Evolutionary conservation across 2,797 vertebrate species (phyloP), one percentile per base, ranked within the genome.

Genomic region (Hipposideros larvatus): DNA sequence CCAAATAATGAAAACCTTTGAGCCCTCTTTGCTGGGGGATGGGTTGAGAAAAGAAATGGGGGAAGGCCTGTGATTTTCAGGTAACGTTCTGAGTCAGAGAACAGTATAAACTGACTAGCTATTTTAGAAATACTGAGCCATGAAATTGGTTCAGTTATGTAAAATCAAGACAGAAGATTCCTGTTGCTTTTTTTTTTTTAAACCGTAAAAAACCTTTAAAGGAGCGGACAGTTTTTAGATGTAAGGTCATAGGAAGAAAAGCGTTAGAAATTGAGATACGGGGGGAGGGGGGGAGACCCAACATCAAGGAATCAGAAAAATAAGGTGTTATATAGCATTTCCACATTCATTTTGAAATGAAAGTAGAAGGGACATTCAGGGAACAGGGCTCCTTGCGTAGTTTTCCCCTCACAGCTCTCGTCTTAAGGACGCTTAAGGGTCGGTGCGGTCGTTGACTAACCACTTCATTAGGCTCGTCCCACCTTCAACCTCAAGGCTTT

Each of bases 401-500:
- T 70, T 71, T 88, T 84, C 92, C 97, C 97, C 95, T 71, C 96
- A 89, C 95, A 86, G 96, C 96, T 97, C 80, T 51, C 86, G 94
- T 88, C 89, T 92, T 96, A 97, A 96, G 96, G 70, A 95, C 95
- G 93, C 96, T 80, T 91, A 96, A 94, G 96, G 95, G 95, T 93
- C 96, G 96, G 46, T 77, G 97, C 93, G 93, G 94, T 86, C 94
- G 95, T 53, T 73, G 94, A 87, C 97, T 95, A 63, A 94, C 94
- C 97, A 97, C 96, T 96, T 87, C 97, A 71, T 82, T 37, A 34
- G 95, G 95, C 86, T 94, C 97, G 97, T 97, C 95, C 97, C 97
- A 97, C 97, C 97, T 96, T 61, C 96, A 96, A 97, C 95, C 97
- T 96, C 97, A 97, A 96, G 96, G 97, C 97, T 94, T 96, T 96